Base-by-base conservation (phyloP, 1,140 invertebrate species). In the Rhagoletis zephyria region DNA sequence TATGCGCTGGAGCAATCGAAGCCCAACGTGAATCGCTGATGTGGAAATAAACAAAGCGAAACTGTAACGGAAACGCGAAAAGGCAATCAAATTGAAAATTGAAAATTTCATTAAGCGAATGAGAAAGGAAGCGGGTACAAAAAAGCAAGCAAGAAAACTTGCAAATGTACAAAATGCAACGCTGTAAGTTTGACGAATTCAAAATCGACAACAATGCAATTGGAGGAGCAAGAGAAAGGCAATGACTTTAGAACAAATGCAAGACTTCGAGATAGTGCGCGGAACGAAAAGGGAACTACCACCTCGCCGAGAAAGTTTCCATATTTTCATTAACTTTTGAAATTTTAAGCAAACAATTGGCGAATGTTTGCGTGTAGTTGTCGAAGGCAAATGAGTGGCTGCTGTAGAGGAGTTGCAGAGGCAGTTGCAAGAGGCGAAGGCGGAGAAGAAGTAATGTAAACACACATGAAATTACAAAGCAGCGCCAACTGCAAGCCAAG, bases 251-350 rank as follows among this genome's bases (percentile, higher is more conserved):
- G 16, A 64, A 14, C 70, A 74, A 51, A 30, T 30, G 30, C 30
- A 30, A 30, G 30, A 30, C 30, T 30, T 30, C 30, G 30, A 30
- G 30, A 30, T 30, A 30, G 30, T 30, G 30, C 16, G 30, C 42
- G 16, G 45, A n/a, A 67, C 10, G 1, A 56, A 48, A 12, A 51
- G 48, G 74, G 74, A 48, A 12, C 14, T 16, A n/a, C 45, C 16
- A 56, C 74, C 42, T 19, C 51, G n/a, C 45, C 16, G 19, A 3
- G 10, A 56, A 81, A 81, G 16, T 81, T 81, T 81, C 19, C 48
- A 81, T 81, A 81, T 81, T 81, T 81, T 81, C 74, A 81, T 81
- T 81, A 81, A 81, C 74, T 81, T 81, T 81, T 81, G 7, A 81
- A 81, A 81, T 81, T 81, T 81, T 30, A 30, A 6, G 45, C 74